Conservation (phyloP, 2,797 vertebrate species). For the Hippocampus kuda region DNA sequence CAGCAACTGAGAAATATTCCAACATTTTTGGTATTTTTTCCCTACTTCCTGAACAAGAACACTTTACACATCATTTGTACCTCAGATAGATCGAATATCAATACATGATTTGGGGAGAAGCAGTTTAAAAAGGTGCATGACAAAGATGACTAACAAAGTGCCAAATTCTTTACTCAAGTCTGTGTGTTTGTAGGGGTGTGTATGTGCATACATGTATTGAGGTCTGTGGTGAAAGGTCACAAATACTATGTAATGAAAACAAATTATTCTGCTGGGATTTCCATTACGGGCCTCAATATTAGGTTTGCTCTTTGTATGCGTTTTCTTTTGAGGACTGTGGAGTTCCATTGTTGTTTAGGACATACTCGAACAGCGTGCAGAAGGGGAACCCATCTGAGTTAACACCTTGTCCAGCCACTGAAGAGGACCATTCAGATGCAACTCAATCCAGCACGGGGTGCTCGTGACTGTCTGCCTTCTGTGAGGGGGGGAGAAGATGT, state of each 20-base stretch:
- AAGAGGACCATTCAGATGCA: slow-evolving; percentile 94
- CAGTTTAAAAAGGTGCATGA: slow-evolving; percentile 93
- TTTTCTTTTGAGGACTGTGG: slow-evolving; percentile 18
- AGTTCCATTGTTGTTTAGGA: slow-evolving; percentile 71
- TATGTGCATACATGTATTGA: slow-evolving; percentile 31
- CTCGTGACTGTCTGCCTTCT: slow-evolving; percentile 97
- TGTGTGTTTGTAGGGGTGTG: slow-evolving; percentile 48
- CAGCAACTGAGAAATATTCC: slow-evolving; percentile 61
- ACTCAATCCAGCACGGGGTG: slow-evolving; percentile 99
- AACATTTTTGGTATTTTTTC: slow-evolving; percentile 66
- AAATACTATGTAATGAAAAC: slow-evolving; percentile 76
- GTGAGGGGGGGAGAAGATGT: neutral
- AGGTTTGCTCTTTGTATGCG: slow-evolving; percentile 54
- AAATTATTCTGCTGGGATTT: slow-evolving; percentile 65
- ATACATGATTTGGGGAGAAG: slow-evolving; percentile 75
- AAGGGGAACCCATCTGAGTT: slow-evolving; percentile 98
- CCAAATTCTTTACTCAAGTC: slow-evolving; percentile 74
- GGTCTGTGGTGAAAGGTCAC: slow-evolving; percentile 66
- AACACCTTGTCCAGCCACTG: slow-evolving; percentile 99
- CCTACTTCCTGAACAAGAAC: slow-evolving; percentile 68
- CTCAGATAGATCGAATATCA: slow-evolving; percentile 77
- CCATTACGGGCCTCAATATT: slow-evolving; percentile 45
- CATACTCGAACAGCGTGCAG: slow-evolving; percentile 99
- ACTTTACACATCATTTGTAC: slow-evolving; percentile 77
- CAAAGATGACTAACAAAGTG: slow-evolving; percentile 93